These are phyloP conservation scores for Axea sp. DNA, from an alignment of 2,888 invertebrate species.

Conservation along the genomic window DNA sequence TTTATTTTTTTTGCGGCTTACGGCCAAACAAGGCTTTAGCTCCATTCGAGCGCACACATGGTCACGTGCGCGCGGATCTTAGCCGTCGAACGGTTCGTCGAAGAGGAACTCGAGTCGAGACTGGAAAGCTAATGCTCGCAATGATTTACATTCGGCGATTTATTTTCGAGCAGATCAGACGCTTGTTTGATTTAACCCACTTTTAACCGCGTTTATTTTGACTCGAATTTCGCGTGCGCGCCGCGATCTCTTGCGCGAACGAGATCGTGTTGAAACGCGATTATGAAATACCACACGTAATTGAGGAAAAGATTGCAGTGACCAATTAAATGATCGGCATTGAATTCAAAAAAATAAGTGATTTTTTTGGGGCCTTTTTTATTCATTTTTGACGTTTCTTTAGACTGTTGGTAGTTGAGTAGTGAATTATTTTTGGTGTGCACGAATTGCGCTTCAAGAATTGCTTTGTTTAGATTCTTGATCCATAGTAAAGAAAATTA, in stretches of 20 bases:
- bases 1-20: constrained; percentile 42
- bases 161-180: constrained; percentile 39
- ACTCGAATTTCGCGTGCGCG: constrained; percentile 38
- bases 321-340: too few relatives aligned
- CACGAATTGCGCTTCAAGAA: too few relatives aligned
- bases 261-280: constrained; percentile 11
- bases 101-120: constrained; percentile 59
- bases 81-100: constrained; percentile 59
- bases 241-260: background rate
- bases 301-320: too few relatives aligned
- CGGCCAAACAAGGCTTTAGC: constrained; percentile 72
- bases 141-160: constrained; percentile 28
- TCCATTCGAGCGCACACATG: constrained; percentile 60
- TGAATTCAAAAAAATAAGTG: too few relatives aligned
- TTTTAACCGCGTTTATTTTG: constrained; percentile 33
- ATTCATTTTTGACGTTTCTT: too few relatives aligned
- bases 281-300: constrained; percentile 32
- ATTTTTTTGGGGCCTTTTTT: too few relatives aligned
- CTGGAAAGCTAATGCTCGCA: constrained; percentile 61
- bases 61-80: constrained; percentile 66
- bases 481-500: too few relatives aligned
- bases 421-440: too few relatives aligned
- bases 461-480: too few relatives aligned
- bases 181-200: constrained; percentile 50
- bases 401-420: too few relatives aligned